Evolutionary conservation across 64 coral and sea anemone species (phyloP), one percentile per base, ranked within the genome.

Genomic region (Catalaphyllia jardinei): DNA sequence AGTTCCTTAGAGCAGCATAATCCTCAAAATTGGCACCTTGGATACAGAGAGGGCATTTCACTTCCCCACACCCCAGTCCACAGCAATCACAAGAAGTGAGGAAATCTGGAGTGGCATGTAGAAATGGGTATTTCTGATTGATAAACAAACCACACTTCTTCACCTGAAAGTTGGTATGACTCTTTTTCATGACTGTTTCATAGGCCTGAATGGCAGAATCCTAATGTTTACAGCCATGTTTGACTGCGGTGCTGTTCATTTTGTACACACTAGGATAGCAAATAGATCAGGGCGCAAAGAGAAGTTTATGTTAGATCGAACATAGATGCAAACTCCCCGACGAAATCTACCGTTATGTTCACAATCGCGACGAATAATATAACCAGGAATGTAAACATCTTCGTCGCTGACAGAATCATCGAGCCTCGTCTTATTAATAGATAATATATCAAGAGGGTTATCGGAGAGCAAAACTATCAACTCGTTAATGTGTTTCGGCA

Each of bases 161-260:
- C 24, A 79, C 54, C 46, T n/a, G n/a, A n/a, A n/a, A n/a, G n/a
- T n/a, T n/a, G n/a, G n/a, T n/a, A n/a, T n/a, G n/a, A n/a, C n/a
- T 79, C 28, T 79, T 51, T 79, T 60, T 30, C 77, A 79, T 30
- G 50, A 54, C 42, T 79, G 39, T 79, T 79, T 79, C 19, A 79
- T 79, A 55, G 25, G 77, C 77, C 39, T 54, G 10, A 79, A 79
- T 79, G 13, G 77, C 42, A 52, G 17, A 50, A 51, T 62, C 71
- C 60, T 92, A 84, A 62, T 87, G 78, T 67, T 80, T 87, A 5
- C 42, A 46, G 42, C 42, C 42, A 46, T 74, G 72, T 31, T 31
- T 74, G 2, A 74, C 35, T 74, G 85, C 91, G 80, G 77, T 92
- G 24, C 82, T 78, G 90, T 92, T 92, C 22, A 92, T 73, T 82